Base-by-base conservation (phyloP, 2,113 vertebrate genomes). In the Picathartes gymnocephalus region DNA sequence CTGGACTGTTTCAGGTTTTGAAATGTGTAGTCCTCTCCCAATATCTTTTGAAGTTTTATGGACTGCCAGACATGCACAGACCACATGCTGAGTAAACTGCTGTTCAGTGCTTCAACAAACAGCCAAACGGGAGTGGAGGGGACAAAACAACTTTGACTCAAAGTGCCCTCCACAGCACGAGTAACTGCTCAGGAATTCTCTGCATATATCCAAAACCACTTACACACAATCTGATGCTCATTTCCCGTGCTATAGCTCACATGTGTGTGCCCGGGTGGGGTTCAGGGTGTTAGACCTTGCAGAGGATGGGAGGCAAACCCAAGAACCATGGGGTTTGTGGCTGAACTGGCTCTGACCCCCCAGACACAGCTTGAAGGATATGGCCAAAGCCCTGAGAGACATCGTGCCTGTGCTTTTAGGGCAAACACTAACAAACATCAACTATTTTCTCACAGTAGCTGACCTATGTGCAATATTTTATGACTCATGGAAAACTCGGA, bases 21-120 rank as follows among this genome's bases (percentile, higher is more conserved):
- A 94, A 90, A 88, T 39, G 39, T 61, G 42, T 12, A 88, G 64
- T 51, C 42, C 72, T 81, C 82, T 95, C 62, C 42, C 65, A 83
- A 0, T 19, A 57, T 77, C 94, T 93, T 96, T 90, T 86, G 71
- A 94, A 81, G 94, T 92, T 93, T 95, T 90, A 77, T 73, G 88
- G 92, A 73, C 76, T 71, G 86, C 76, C 73, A 88, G 90, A 73
- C 79, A 83, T 37, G 35, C 79, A 79, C 30, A 81, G 86, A 73
- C 79, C 82, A n/a, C 90, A 88, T 25, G 92, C 80, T 90, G 94
- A 86, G 86, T 35, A 90, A 66, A 48, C 86, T 70, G 90, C 80
- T 86, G 86, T n/a, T 92, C 82, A 70, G 71, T 17, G 71, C 81
- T 95, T 64, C 83, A 93, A 28, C 79, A 90, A 90, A 64, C 83